Percentiles rank a stretch among this genome's conserved stretches.
Conservation (phyloP, 1,140 invertebrate genomes). For the Dendroctonus valens region DNA sequence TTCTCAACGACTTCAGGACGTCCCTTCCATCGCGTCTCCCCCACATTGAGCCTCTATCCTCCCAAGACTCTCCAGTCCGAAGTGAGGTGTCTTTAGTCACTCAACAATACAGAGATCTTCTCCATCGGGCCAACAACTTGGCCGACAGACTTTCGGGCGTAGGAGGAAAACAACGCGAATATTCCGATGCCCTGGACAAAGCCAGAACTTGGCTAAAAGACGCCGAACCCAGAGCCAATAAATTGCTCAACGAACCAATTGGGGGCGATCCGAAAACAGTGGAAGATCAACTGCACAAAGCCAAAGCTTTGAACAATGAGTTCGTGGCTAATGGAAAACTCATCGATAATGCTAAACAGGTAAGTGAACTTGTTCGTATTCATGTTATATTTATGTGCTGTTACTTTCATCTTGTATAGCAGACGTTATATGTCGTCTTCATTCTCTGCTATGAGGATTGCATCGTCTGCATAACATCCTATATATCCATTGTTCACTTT, state of each 20-base stretch:
- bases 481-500: too few species aligned
- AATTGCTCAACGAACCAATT: slow-evolving; percentile 75
- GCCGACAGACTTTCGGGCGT: slow-evolving; percentile 76
- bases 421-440: too few species aligned
- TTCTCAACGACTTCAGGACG: slow-evolving; percentile 83
- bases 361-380: slow-evolving; percentile 43
- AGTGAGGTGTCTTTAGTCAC: slow-evolving; percentile 71
- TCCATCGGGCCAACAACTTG: slow-evolving; percentile 77
- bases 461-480: too few species aligned
- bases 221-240: slow-evolving; percentile 72
- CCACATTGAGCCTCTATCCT: slow-evolving; percentile 68
- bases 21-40: slow-evolving; percentile 74
- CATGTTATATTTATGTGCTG: too few species aligned
- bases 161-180: slow-evolving; percentile 75
- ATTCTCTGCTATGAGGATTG: too few species aligned
- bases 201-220: slow-evolving; percentile 81
- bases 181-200: slow-evolving; percentile 79
- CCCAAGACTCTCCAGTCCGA: slow-evolving; percentile 67
- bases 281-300: slow-evolving; percentile 81
- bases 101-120: slow-evolving; percentile 71
- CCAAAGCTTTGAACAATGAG: slow-evolving; percentile 84
- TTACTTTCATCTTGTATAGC: too few species aligned
- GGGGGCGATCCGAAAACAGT: slow-evolving; percentile 84
- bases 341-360: slow-evolving; percentile 74
- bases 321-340: slow-evolving; percentile 80